phyloP scores from a whole-genome alignment of 2,113 vertebrate genomes.

The Azemiops feae region DNA sequence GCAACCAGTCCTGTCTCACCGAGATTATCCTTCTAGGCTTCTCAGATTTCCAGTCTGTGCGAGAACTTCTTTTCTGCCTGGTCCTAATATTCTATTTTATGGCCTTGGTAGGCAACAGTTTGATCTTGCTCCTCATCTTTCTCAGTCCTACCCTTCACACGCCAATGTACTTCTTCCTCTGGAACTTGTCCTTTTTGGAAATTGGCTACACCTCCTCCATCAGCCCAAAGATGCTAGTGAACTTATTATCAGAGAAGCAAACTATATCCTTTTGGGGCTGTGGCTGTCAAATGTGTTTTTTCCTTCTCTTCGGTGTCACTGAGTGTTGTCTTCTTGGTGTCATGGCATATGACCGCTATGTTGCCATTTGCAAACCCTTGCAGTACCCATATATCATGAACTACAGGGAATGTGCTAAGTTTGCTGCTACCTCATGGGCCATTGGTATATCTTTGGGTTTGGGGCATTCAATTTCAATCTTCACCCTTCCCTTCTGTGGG shows the following conservation, averaged over 20 bases:
- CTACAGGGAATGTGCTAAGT: not conserved
- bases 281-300: not conserved
- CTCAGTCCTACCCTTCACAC: slow-evolving; percentile 30
- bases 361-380: not conserved
- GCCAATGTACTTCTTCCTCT: slow-evolving; percentile 34
- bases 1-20: slow-evolving; percentile 2
- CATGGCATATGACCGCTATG: not conserved
- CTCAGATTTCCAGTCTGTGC: slow-evolving; percentile 22
- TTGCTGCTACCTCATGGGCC: not conserved
- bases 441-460: not conserved
- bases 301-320: not conserved
- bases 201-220: not conserved
- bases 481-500: not conserved
- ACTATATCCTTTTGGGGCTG: not conserved
- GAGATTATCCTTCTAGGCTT: slow-evolving; percentile 33
- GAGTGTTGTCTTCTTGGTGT: not conserved
- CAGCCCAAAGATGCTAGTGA: not conserved
- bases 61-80: slow-evolving; percentile 28
- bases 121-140: slow-evolving; percentile 25
- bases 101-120: slow-evolving; percentile 33
- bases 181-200: not conserved
- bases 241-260: not conserved
- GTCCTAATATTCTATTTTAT: slow-evolving; percentile 23
- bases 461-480: not conserved
- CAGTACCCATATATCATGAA: not conserved